A percentile compares a stretch with the other conserved stretches of the same genome.
Conservation (phyloP, 2,797 vertebrate genomes). For the Betta splendens region DNA sequence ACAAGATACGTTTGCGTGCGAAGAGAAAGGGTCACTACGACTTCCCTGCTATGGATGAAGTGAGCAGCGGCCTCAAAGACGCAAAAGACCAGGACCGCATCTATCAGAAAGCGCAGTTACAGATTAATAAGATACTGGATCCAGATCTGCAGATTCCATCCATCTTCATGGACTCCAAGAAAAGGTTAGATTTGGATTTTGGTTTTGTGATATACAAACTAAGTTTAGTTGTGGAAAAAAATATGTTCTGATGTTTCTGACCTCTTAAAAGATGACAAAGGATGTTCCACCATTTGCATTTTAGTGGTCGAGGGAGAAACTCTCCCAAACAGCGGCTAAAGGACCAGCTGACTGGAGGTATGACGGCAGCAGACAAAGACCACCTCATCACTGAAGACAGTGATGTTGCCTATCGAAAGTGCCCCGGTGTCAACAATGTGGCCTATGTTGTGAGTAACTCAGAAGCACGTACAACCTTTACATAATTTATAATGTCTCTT, state of each 20-base stretch:
- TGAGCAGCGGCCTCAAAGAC: conserved; percentile 80
- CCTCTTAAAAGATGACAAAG: too few relatives aligned
- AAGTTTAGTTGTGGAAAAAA: neutral
- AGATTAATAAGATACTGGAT: conserved; percentile 97
- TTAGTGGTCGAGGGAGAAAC: conserved; percentile 87
- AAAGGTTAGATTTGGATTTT: conserved; percentile 81
- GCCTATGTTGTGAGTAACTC: conserved; percentile 88
- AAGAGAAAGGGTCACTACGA: conserved; percentile 98
- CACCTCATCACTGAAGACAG: conserved; percentile 91
- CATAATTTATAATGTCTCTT: neutral
- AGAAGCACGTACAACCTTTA: neutral
- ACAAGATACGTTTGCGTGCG: conserved; percentile 96
- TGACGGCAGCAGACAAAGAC: conserved; percentile 91
- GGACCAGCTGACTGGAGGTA: conserved; percentile 89
- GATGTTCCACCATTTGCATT: neutral
- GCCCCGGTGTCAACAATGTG: conserved; percentile 95
- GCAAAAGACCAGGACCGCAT: conserved; percentile 90
- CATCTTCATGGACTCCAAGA: conserved; percentile 91
- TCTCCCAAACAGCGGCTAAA: conserved; percentile 92
- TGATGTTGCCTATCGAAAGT: conserved; percentile 91
- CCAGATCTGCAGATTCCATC: conserved; percentile 86
- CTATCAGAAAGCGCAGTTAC: conserved; percentile 94
- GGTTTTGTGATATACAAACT: neutral
- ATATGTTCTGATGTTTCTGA: neutral
- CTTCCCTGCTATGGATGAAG: conserved; percentile 93